A percentile compares a stretch with the other conserved stretches of the same genome.
Evolutionary conservation across 2,888 invertebrate species (phyloP).

Genomic region (Mesorhabditis sp.): DNA sequence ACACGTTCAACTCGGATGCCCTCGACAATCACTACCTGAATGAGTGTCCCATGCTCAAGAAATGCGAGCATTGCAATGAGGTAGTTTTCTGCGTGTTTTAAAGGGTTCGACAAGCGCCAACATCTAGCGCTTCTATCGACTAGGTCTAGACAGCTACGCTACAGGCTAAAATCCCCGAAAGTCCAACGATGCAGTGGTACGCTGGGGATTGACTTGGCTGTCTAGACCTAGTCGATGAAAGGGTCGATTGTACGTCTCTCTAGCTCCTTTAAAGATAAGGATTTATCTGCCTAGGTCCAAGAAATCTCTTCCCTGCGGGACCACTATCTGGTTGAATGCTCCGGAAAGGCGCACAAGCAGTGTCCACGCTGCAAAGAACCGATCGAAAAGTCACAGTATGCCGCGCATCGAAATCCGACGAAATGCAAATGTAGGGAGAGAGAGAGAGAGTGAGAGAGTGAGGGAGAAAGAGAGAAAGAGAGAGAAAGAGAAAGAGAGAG

Average conservation of each 20-base stretch:
- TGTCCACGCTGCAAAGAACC: background rate
- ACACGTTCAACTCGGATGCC: background rate
- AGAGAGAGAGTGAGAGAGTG: no score
- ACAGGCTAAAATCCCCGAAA: no score
- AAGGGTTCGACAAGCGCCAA: no score
- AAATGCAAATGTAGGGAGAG: background rate
- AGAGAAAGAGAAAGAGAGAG: background rate
- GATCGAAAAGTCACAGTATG: background rate
- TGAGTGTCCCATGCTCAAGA: background rate
- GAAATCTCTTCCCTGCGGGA: background rate
- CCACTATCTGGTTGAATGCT: background rate
- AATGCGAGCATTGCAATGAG: background rate
- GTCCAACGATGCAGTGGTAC: no score
- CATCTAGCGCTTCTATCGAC: no score
- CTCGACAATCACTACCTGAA: background rate
- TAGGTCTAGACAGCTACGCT: no score
- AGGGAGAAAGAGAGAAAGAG: no score
- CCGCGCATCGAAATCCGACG: background rate
- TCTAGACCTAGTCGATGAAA: no score
- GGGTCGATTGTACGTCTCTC: no score
- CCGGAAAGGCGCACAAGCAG: background rate
- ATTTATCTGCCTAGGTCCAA: background rate
- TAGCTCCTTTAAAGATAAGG: background rate
- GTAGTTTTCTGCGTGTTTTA: background rate
- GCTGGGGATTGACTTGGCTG: no score